phyloP scores from a whole-genome alignment of 2,888 invertebrate species.

The Kryphioiulus occultus region DNA sequence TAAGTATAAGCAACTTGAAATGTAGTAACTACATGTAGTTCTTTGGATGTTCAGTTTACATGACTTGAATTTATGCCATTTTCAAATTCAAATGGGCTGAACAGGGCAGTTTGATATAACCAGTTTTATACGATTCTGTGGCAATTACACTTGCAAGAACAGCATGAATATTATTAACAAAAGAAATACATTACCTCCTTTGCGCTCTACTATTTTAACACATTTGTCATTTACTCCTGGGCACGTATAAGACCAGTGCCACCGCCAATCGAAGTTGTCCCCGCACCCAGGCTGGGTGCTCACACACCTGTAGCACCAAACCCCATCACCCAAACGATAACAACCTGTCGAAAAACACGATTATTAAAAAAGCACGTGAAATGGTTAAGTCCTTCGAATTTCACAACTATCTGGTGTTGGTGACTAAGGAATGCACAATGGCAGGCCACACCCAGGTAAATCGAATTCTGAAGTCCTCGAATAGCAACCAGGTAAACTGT shows the following conservation, averaged over 20 bases:
- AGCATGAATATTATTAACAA: too few species aligned
- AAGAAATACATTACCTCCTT: conserved; percentile 72
- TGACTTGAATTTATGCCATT: too few species aligned
- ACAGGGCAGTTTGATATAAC: too few species aligned
- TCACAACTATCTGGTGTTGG: background rate
- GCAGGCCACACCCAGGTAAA: background rate
- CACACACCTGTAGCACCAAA: conserved; percentile 90
- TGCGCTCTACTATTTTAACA: conserved; percentile 84
- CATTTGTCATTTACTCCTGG: conserved; percentile 86
- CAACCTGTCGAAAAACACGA: background rate
- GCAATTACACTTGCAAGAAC: too few species aligned
- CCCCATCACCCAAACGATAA: conserved; percentile 50
- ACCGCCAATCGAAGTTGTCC: conserved; percentile 79
- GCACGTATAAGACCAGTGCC: conserved; percentile 80
- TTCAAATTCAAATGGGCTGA: too few species aligned
- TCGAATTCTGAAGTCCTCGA: background rate
- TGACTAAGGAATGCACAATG: conserved; percentile 4
- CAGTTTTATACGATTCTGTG: too few species aligned
- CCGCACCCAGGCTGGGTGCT: conserved; percentile 89
- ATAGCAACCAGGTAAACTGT: background rate
- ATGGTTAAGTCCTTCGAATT: background rate
- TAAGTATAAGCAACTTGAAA: too few species aligned
- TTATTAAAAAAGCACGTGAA: background rate
- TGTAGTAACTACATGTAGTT: too few species aligned
- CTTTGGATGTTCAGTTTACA: too few species aligned